These are phyloP conservation scores for Rutpela maculata DNA, from an alignment of 2,888 invertebrate species.

Conservation along the genomic window DNA sequence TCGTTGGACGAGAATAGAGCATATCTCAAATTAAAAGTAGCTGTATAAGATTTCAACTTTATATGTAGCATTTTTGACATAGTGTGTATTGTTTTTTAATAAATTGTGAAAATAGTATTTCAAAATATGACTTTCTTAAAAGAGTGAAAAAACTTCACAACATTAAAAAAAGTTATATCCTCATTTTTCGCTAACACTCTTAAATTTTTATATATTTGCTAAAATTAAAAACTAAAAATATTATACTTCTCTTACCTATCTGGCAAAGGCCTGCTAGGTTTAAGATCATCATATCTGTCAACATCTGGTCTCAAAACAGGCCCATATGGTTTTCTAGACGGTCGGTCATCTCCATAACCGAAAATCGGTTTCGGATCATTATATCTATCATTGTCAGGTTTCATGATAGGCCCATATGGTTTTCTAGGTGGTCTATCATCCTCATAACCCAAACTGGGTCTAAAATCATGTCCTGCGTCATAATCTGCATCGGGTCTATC, in stretches of 20 bases:
- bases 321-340: slow-evolving; percentile 36
- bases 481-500: slow-evolving; percentile 34
- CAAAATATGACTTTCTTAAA: no score
- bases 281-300: slow-evolving; percentile 31
- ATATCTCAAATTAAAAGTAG: no score
- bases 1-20: no score
- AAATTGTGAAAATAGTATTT: no score
- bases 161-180: no score
- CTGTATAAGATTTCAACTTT: no score
- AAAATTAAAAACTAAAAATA: no score
- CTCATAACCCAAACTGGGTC: slow-evolving; percentile 38
- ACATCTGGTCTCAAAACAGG: slow-evolving; percentile 36
- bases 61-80: no score
- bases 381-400: slow-evolving; percentile 35
- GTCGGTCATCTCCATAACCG: slow-evolving; percentile 39
- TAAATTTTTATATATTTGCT: no score
- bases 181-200: no score
- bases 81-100: no score
- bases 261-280: slow-evolving; percentile 25
- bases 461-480: slow-evolving; percentile 29
- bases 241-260: slow-evolving; percentile 31
- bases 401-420: slow-evolving; percentile 30
- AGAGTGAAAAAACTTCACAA: no score
- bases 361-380: slow-evolving; percentile 21
- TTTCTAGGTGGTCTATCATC: slow-evolving; percentile 37